Evolutionary conservation across 2,797 vertebrate species (phyloP).

Genomic region (Lepus townsendii): DNA sequence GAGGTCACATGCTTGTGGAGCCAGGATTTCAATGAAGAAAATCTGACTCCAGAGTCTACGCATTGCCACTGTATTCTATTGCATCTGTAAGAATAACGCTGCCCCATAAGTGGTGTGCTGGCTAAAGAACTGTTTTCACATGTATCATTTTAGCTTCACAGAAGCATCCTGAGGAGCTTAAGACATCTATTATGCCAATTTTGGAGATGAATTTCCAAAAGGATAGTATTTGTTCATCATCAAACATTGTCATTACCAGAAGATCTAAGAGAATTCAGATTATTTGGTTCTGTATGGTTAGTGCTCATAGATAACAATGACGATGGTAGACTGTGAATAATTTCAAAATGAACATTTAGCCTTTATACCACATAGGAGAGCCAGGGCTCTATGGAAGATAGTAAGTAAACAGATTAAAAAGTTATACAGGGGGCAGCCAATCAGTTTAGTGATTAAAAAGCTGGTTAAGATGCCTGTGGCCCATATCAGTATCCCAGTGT

Average conservation of each 20-base stretch:
- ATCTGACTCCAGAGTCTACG: not conserved
- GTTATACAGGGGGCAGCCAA: too few relatives aligned
- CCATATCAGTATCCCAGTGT: too few relatives aligned
- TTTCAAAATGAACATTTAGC: not conserved
- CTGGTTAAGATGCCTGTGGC: too few relatives aligned
- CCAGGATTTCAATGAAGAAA: not conserved
- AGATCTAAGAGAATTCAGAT: constrained; percentile 13
- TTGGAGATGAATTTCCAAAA: constrained; percentile 11
- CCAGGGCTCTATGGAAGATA: not conserved
- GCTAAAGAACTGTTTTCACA: not conserved
- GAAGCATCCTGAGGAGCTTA: not conserved
- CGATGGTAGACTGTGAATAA: not conserved
- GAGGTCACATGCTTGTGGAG: not conserved
- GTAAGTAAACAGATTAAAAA: not conserved
- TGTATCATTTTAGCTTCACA: constrained; percentile 6
- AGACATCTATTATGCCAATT: not conserved
- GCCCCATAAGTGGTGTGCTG: not conserved
- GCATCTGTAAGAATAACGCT: not conserved
- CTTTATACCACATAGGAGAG: not conserved
- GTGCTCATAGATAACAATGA: not conserved
- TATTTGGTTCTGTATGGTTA: not conserved
- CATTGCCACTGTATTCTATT: not conserved
- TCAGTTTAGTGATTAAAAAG: too few relatives aligned
- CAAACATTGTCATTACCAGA: not conserved
- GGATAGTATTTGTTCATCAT: not conserved